These are phyloP conservation scores for Leptinotarsa peninsularis DNA, from an alignment of 2,888 invertebrate species.

Conservation along the genomic window DNA sequence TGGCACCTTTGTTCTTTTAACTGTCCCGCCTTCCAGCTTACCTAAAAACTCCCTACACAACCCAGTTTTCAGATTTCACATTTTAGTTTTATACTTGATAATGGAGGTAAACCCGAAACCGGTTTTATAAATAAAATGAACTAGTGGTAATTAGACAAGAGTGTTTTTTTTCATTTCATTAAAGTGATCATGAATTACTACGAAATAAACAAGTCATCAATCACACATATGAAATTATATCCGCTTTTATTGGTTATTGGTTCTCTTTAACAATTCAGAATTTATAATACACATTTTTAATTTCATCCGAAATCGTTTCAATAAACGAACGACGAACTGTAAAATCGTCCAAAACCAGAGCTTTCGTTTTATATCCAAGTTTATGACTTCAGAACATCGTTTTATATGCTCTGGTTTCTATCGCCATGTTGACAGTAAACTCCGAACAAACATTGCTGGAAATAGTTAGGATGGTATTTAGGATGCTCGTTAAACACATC, in stretches of 20 bases:
- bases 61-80: too few species aligned
- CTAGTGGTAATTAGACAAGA: too few species aligned
- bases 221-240: too few species aligned
- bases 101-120: too few species aligned
- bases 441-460: neutral
- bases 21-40: too few species aligned
- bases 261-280: neutral
- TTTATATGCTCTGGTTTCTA: neutral
- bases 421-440: conserved; percentile 1
- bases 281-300: neutral
- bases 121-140: too few species aligned
- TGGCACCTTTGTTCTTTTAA: too few species aligned
- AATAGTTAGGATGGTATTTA: neutral
- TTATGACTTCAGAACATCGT: neutral
- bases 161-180: too few species aligned
- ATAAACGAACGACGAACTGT: neutral
- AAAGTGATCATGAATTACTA: too few species aligned
- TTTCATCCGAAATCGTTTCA: neutral
- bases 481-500: neutral
- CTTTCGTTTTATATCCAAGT: conserved; percentile 2
- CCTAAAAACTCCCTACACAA: too few species aligned
- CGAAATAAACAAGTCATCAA: too few species aligned
- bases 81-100: too few species aligned
- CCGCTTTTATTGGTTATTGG: neutral
- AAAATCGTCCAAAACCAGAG: neutral